phyloP scores from a whole-genome alignment of 2,797 vertebrate genomes.

The Premnoplex brunnescens region DNA sequence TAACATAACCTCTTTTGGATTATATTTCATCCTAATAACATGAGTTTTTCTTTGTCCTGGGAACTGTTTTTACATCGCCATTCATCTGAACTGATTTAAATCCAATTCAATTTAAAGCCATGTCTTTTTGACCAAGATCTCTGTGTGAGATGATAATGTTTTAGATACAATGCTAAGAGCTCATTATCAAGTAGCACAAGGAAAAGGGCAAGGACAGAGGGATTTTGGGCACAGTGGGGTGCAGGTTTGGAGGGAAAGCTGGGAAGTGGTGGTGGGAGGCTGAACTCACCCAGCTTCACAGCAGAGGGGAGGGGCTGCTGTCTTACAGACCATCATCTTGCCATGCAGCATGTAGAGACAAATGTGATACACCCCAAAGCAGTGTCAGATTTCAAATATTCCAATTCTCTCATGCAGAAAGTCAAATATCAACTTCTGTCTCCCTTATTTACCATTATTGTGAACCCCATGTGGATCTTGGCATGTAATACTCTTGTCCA shows the following conservation, averaged over 20 bases:
- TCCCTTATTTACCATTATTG: neutral
- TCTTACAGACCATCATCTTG: neutral
- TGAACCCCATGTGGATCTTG: neutral
- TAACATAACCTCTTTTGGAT: neutral
- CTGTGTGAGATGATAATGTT: neutral
- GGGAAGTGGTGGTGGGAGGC: neutral
- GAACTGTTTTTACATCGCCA: neutral
- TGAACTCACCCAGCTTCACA: neutral
- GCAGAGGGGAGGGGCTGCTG: neutral
- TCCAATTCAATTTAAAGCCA: neutral
- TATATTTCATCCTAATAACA: neutral
- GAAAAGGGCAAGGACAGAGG: neutral
- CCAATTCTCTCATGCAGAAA: neutral
- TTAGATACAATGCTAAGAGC: neutral
- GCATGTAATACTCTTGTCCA: neutral
- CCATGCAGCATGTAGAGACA: neutral
- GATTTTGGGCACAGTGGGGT: neutral
- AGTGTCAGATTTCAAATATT: constrained; percentile 25
- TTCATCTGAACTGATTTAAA: neutral
- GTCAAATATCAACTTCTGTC: neutral
- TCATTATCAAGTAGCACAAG: neutral
- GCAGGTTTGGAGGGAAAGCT: neutral
- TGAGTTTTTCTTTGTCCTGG: neutral
- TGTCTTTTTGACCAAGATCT: neutral
- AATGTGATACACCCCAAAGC: neutral